A percentile compares a stretch with the other conserved stretches of the same genome.
phyloP scores from a whole-genome alignment of 2,797 vertebrate species.

The Scolopax bukidnonensis region DNA sequence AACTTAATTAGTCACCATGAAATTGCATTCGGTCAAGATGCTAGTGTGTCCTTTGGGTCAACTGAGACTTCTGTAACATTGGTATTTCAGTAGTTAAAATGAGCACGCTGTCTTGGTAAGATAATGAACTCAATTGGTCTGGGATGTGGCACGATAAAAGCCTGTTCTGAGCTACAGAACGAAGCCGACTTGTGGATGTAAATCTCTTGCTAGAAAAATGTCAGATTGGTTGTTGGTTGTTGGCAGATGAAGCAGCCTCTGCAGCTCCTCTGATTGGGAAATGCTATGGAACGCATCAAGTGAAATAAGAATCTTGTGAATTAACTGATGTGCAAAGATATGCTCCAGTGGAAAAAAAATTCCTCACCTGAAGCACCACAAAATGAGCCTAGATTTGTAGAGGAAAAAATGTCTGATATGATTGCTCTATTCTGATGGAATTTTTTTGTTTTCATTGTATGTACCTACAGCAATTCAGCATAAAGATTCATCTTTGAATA shows the following conservation, averaged over 20 bases:
- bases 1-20: not conserved
- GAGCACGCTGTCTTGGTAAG: not conserved
- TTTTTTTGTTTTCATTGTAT: not conserved
- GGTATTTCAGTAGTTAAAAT: not conserved
- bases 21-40: not conserved
- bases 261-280: not conserved
- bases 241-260: not conserved
- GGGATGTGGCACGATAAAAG: not conserved
- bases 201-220: not conserved
- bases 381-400: not conserved
- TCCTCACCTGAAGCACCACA: not conserved
- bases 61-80: not conserved
- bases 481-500: not conserved
- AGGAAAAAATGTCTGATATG: rapidly evolving
- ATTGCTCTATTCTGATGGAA: not conserved
- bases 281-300: not conserved
- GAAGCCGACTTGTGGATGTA: not conserved
- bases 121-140: not conserved
- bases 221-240: not conserved
- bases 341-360: not conserved
- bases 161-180: not conserved
- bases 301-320: not conserved
- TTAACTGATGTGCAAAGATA: not conserved
- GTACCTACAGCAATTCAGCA: not conserved
- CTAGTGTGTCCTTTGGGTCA: not conserved